Percentiles rank a stretch among this genome's conserved stretches.
Conservation (phyloP, 2,113 vertebrate species). For the Potamarius usumacintae region DNA sequence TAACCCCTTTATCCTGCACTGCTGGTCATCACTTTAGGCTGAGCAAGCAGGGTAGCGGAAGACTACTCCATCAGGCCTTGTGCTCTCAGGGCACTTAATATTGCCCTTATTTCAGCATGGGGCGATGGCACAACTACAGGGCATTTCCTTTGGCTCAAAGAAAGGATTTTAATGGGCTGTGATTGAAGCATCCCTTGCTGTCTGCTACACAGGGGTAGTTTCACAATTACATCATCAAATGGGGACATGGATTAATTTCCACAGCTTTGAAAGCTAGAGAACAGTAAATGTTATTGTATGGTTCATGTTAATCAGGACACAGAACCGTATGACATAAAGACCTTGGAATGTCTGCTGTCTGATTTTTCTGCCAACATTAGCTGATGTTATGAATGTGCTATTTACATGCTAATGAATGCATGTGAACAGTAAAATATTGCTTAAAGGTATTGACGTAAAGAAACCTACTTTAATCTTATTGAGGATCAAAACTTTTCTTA, state of each 20-base stretch:
- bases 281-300: not conserved
- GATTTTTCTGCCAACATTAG: not conserved
- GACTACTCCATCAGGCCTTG: slow-evolving; percentile 28
- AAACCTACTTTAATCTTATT: not conserved
- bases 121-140: slow-evolving; percentile 38
- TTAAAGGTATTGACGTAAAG: not conserved
- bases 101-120: slow-evolving; percentile 41
- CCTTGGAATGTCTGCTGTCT: not conserved
- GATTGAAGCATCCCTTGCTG: slow-evolving; percentile 40
- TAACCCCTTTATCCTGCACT: slow-evolving; percentile 30
- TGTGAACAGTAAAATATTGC: not conserved
- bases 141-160: slow-evolving; percentile 47
- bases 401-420: not conserved
- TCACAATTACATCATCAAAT: slow-evolving; percentile 25
- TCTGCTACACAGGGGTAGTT: slow-evolving; percentile 19
- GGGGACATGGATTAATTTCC: slow-evolving; percentile 5
- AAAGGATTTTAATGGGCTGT: slow-evolving; percentile 49
- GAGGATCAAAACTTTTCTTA: not conserved
- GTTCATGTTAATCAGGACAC: not conserved
- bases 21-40: not conserved
- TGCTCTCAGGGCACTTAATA: slow-evolving; percentile 46
- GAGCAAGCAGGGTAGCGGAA: slow-evolving; percentile 23
- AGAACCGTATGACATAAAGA: not conserved
- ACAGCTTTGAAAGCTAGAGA: not conserved
- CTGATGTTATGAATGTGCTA: not conserved